A percentile compares a stretch with the other conserved stretches of the same genome.
phyloP scores from a whole-genome alignment of 2,888 invertebrate genomes.

The Ectemnius continuus region DNA sequence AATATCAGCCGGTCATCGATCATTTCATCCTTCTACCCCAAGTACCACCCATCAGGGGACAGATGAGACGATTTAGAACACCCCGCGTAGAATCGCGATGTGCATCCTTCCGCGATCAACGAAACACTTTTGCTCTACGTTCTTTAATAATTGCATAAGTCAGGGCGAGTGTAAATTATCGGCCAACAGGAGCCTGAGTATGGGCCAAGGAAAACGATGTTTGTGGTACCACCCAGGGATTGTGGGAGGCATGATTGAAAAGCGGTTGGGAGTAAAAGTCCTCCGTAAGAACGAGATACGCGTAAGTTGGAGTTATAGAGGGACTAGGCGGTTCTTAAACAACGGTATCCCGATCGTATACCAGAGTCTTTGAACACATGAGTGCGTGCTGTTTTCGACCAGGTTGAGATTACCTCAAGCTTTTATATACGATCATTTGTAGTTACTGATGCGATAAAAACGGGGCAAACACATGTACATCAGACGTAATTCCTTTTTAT shows the following conservation, averaged over 20 bases:
- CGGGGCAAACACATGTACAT: background rate
- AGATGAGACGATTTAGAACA: conserved; percentile 55
- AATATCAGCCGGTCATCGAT: conserved; percentile 72
- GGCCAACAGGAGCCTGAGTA: too few species aligned
- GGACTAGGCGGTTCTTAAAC: conserved; percentile 6
- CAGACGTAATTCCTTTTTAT: background rate
- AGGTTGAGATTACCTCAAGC: conserved; percentile 32
- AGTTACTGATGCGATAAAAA: conserved; percentile 11
- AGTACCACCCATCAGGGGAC: conserved; percentile 45
- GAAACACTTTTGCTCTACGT: background rate
- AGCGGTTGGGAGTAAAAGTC: too few species aligned
- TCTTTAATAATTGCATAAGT: too few species aligned
- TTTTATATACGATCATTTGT: conserved; percentile 7
- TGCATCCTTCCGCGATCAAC: conserved; percentile 26
- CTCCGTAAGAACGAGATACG: background rate
- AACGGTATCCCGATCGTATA: conserved; percentile 7
- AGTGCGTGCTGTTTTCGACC: conserved; percentile 6
- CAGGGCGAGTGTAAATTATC: too few species aligned
- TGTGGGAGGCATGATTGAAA: too few species aligned
- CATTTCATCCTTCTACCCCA: conserved; percentile 62
- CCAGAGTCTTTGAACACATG: conserved; percentile 8
- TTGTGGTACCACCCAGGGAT: too few species aligned
- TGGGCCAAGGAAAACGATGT: too few species aligned
- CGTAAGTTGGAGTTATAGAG: background rate
- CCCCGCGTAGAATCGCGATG: conserved; percentile 48